Evolutionary conservation across 1,140 invertebrate genomes (phyloP).

Genomic region (Anthonomus grandis): DNA sequence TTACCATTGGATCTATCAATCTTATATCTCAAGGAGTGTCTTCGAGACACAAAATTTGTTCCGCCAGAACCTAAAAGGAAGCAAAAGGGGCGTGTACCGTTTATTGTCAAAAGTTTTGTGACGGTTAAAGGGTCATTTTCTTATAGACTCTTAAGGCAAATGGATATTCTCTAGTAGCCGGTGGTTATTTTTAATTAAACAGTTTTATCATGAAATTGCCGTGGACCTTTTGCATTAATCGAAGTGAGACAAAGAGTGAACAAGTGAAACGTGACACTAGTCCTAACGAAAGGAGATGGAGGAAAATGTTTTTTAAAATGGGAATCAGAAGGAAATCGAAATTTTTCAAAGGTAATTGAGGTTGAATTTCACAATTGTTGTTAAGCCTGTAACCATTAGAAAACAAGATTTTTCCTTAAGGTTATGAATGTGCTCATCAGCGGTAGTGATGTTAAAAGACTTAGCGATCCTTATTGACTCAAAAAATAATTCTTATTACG

Average conservation of each 20-base stretch:
- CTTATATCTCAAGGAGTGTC: constrained; percentile 5
- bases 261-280: not conserved
- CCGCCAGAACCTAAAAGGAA: constrained; percentile 8
- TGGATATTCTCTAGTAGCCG: not conserved
- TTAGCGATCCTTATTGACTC: no score
- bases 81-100: constrained; percentile 6
- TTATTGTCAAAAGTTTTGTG: constrained; percentile 10
- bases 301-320: constrained; percentile 12
- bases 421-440: no score
- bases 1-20: no score
- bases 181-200: not conserved
- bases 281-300: constrained; percentile 12
- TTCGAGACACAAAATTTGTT: constrained; percentile 19
- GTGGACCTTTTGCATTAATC: constrained; percentile 16
- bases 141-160: constrained; percentile 8
- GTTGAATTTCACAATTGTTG: no score
- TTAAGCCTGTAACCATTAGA: no score
- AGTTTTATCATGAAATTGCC: constrained; percentile 16
- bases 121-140: constrained; percentile 10
- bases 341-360: no score
- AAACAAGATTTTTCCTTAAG: no score
- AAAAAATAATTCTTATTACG: no score
- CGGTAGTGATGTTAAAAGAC: no score
- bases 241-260: not conserved
- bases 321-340: constrained; percentile 8